Evolutionary conservation across 1,140 invertebrate species (phyloP).

Genomic region (Eubasilissa regina): DNA sequence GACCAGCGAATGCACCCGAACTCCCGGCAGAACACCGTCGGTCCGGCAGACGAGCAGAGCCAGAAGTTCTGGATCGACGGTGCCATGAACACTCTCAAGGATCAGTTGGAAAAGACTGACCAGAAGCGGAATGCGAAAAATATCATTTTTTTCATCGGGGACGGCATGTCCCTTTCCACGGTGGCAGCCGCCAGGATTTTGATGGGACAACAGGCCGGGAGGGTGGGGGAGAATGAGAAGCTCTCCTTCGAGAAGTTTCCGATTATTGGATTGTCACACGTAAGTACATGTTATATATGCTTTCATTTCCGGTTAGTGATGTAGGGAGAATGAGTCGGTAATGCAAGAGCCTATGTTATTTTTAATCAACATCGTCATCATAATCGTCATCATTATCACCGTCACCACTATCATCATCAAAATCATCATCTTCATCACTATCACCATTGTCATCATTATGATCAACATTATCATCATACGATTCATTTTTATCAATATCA

Average conservation of each 20-base stretch:
- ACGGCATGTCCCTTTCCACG: constrained; percentile 86
- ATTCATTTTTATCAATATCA: no score
- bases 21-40: background rate
- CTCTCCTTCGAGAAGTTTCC: constrained; percentile 87
- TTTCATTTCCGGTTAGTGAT: no score
- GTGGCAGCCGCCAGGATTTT: constrained; percentile 81
- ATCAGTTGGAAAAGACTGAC: constrained; percentile 4
- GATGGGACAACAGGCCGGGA: constrained; percentile 75
- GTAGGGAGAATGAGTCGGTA: no score
- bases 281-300: no score
- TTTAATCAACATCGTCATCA: no score
- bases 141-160: constrained; percentile 85
- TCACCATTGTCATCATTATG: no score
- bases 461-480: no score
- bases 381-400: no score
- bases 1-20: background rate
- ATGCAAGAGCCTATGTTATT: no score
- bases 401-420: no score
- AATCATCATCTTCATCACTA: no score
- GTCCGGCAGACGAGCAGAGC: background rate
- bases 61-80: constrained; percentile 36
- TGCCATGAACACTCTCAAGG: constrained; percentile 38
- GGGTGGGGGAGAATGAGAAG: constrained; percentile 78
- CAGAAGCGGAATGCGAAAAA: constrained; percentile 72
- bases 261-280: constrained; percentile 81